These are phyloP conservation scores for Xiphophorus maculatus DNA, from an alignment of 2,113 vertebrate genomes.

Conservation along the genomic window DNA sequence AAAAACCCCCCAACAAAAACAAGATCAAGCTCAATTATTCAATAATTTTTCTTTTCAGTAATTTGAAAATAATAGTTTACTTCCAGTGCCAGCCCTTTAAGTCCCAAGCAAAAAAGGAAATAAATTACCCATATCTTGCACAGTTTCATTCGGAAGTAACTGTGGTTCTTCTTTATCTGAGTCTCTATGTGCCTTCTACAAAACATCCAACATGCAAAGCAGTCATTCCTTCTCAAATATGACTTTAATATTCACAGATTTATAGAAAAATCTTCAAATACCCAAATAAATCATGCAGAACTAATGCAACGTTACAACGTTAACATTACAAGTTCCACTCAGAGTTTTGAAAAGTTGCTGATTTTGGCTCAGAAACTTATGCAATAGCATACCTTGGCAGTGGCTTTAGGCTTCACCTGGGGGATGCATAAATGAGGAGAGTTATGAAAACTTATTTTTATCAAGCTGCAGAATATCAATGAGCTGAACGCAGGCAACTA, in stretches of 20 bases:
- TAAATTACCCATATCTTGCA: slow-evolving; percentile 84
- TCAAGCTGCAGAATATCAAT: background rate
- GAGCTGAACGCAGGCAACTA: slow-evolving; percentile 46
- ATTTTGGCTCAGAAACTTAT: background rate
- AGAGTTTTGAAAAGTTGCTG: background rate
- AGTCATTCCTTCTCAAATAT: background rate
- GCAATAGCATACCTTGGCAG: slow-evolving; percentile 65
- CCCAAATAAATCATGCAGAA: background rate
- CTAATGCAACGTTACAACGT: background rate
- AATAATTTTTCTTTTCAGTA: background rate
- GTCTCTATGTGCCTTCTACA: slow-evolving; percentile 70
- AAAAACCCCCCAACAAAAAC: background rate
- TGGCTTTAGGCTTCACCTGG: slow-evolving; percentile 68
- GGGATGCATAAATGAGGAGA: slow-evolving; percentile 19
- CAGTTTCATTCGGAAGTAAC: slow-evolving; percentile 90
- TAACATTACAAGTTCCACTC: background rate
- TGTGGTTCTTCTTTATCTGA: slow-evolving; percentile 90
- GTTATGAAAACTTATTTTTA: background rate
- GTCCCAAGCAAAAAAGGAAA: background rate
- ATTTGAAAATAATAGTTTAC: background rate
- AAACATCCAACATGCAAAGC: slow-evolving; percentile 8
- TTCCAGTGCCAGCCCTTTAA: background rate
- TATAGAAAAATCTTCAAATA: too few species aligned
- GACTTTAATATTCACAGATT: background rate
- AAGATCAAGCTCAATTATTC: background rate